Evolutionary conservation across 1,140 invertebrate genomes (phyloP).

Genomic region (Nautilus pompilius): DNA sequence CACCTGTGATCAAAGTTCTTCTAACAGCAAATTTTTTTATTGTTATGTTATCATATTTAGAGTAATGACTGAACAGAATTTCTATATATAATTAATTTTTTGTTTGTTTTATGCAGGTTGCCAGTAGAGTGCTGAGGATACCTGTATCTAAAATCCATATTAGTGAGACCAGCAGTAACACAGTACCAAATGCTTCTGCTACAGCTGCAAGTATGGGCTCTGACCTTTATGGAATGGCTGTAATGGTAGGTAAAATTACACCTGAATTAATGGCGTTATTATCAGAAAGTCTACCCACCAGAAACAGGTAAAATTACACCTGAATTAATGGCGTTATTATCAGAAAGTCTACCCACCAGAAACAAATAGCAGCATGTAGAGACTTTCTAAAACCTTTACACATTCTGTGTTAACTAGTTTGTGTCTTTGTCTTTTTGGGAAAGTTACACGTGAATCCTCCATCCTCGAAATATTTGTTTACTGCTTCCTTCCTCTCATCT

Average conservation of each 20-base stretch:
- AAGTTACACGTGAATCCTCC: no score
- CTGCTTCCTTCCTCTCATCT: no score
- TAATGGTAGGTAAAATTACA: slow-evolving; percentile 63
- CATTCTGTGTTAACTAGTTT: no score
- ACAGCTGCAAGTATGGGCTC: slow-evolving; percentile 89
- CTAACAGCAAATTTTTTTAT: no score
- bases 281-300: background rate
- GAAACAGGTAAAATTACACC: background rate
- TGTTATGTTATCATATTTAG: no score
- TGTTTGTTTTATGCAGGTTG: slow-evolving; percentile 39
- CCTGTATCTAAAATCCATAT: slow-evolving; percentile 78
- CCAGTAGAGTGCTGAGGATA: slow-evolving; percentile 66
- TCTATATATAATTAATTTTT: background rate
- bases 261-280: background rate
- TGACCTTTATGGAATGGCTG: slow-evolving; percentile 93
- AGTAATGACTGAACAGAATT: no score
- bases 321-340: background rate
- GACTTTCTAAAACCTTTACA: background rate
- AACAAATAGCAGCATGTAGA: background rate
- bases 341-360: background rate
- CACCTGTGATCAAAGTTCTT: no score
- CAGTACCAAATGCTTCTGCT: slow-evolving; percentile 89
- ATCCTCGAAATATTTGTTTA: no score
- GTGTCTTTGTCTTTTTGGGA: no score
- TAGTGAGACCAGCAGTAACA: slow-evolving; percentile 84